A percentile compares a stretch with the other conserved stretches of the same genome.
These are phyloP conservation scores for Cydia strobilella DNA, from an alignment of 1,140 invertebrate genomes.

Conservation along the genomic window DNA sequence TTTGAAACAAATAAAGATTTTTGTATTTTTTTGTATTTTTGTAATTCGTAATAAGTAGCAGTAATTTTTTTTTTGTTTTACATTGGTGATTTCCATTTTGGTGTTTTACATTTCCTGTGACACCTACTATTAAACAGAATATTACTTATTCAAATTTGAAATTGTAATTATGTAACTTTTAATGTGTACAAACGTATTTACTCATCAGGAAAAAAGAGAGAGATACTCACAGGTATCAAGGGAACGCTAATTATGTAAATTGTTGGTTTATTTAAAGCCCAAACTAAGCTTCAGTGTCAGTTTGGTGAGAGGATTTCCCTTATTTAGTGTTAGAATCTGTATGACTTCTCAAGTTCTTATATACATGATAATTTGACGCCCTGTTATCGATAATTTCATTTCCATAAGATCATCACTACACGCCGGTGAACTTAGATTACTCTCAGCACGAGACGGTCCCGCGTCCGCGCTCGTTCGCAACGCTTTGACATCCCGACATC, in stretches of 20 bases:
- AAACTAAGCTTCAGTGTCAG: not conserved
- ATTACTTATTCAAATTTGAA: too few species aligned
- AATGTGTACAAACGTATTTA: too few species aligned
- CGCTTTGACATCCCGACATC: conserved; percentile 77
- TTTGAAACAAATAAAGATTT: too few species aligned
- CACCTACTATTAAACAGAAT: too few species aligned
- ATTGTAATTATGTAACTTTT: too few species aligned
- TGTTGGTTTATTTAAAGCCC: not conserved
- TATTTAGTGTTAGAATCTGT: not conserved
- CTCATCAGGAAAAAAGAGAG: too few species aligned
- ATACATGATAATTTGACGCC: not conserved
- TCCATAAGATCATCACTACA: conserved; percentile 49
- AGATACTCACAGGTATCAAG: too few species aligned
- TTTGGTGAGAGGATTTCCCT: not conserved
- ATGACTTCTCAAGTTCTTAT: not conserved
- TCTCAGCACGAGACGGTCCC: conserved; percentile 79
- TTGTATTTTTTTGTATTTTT: too few species aligned
- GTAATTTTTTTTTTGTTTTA: not conserved
- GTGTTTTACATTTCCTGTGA: too few species aligned
- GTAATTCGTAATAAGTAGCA: too few species aligned
- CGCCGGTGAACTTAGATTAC: conserved; percentile 71
- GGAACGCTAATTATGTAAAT: too few species aligned
- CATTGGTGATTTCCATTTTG: not conserved
- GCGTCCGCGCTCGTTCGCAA: conserved; percentile 76
- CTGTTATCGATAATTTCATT: conserved; percentile 53